Evolutionary conservation across 2,113 vertebrate genomes (phyloP).

Genomic region (Peromyscus maniculatus): DNA sequence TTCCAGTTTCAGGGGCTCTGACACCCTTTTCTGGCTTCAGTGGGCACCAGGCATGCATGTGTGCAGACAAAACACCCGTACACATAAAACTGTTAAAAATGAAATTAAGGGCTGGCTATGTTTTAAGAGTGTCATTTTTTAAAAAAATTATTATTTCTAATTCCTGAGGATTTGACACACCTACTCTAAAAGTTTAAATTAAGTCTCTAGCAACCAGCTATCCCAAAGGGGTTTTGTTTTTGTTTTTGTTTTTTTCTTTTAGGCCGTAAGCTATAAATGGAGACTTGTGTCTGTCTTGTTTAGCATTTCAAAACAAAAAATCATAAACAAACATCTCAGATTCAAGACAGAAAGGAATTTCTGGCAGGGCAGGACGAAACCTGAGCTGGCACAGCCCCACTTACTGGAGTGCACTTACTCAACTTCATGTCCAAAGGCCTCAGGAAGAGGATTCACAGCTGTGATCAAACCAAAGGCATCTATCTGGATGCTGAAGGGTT

Average conservation of each 20-base stretch:
- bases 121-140: slow-evolving; percentile 58
- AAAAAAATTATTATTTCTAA: background rate
- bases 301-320: slow-evolving; percentile 83
- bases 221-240: background rate
- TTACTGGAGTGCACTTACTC: slow-evolving; percentile 72
- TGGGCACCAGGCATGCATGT: background rate
- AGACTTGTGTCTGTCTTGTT: slow-evolving; percentile 65
- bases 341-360: slow-evolving; percentile 84
- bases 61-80: background rate
- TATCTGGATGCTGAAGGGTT: background rate
- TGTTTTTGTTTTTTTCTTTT: background rate
- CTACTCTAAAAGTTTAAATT: slow-evolving; percentile 50
- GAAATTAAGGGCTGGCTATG: background rate
- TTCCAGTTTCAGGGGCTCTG: background rate
- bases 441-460: slow-evolving; percentile 49
- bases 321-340: slow-evolving; percentile 83
- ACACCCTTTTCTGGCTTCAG: background rate
- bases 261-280: slow-evolving; percentile 59
- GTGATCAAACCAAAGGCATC: slow-evolving; percentile 54
- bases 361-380: slow-evolving; percentile 75
- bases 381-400: slow-evolving; percentile 55
- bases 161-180: slow-evolving; percentile 29
- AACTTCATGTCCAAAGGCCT: slow-evolving; percentile 70
- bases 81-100: background rate
- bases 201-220: background rate